Base-by-base conservation (phyloP, 2,113 vertebrate species). In the Eptesicus fuscus region DNA sequence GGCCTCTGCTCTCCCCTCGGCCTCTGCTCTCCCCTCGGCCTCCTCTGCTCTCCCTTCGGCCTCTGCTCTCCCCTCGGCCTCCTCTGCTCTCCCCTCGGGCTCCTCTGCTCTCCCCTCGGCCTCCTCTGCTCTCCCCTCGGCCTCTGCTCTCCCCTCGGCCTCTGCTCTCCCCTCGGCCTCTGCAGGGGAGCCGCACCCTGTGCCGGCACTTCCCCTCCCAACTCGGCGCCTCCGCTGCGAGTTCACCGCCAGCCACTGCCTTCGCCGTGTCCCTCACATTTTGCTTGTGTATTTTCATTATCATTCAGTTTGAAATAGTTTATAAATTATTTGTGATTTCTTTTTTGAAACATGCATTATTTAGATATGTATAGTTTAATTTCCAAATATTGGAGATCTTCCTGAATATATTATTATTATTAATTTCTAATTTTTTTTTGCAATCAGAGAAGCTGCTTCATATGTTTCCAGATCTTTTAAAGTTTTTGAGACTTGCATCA, bases 341-440 rank as follows among this genome's bases (percentile, higher is more conserved):
- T 79, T 87, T 90, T 95, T 91, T 35, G 49, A 93, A 95, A 59
- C 6, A 35, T 28, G 13, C 6, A 47, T 85, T 86, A 88, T 67
- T 94, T 80, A 40, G n/a, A 82, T 82, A 11, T 49, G 1, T 30
- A 0, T 56, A 22, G 2, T 80, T 65, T 91, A 78, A 56, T 84
- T 88, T 88, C 44, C 63, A 91, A 65, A 91, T 93, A 80, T 32
- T 88, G n/a, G 56, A 40, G 22, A 7, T 16, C 65, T 83, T 80
- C 78, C 49, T 93, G 12, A 9, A 37, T 87, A 51, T 18, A 4
- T 59, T 32, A 5, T 69, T 67, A 85, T 53, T 73, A 78, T n/a
- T 84, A 25, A 42, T 93, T 94, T 83, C 53, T 93, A 83, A 49
- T 87, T 88, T 83, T 22, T 22, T 28, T 23, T 44, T 37, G 16